A percentile compares a stretch with the other conserved stretches of the same genome.
phyloP scores from a whole-genome alignment of 2,888 invertebrate species.

The Lochmaea crataegi region DNA sequence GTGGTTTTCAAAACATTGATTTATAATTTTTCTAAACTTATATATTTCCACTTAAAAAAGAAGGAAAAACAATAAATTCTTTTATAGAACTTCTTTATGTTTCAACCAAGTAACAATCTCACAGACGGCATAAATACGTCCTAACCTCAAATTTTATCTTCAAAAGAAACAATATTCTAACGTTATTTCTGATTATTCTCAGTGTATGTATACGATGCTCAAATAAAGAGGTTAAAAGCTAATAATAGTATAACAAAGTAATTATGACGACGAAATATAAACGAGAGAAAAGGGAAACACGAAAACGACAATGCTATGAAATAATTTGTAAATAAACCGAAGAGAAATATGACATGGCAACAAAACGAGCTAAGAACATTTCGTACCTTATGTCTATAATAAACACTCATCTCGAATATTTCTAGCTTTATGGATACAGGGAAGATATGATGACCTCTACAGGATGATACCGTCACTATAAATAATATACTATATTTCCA shows the following conservation, averaged over 20 bases:
- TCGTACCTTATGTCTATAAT: constrained; percentile 57
- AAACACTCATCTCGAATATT: constrained; percentile 56
- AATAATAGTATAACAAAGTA: constrained; percentile 21
- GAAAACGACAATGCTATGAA: constrained; percentile 31
- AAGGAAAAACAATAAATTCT: not conserved
- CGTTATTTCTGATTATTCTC: not conserved
- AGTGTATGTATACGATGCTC: not conserved
- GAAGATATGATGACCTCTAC: constrained; percentile 57
- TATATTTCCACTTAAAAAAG: not conserved
- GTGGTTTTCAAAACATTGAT: not conserved
- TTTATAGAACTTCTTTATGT: not conserved
- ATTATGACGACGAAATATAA: constrained; percentile 26
- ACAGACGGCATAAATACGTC: no score
- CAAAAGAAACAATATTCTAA: not conserved
- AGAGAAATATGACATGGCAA: constrained; percentile 35
- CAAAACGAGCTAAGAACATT: constrained; percentile 59
- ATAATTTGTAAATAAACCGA: constrained; percentile 41
- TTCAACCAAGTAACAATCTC: no score
- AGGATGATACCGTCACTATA: constrained; percentile 47
- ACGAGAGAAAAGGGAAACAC: constrained; percentile 16
- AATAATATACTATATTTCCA: not conserved
- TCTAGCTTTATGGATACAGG: constrained; percentile 55
- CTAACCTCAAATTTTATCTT: no score
- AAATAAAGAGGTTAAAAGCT: constrained; percentile 20
- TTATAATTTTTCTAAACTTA: not conserved